Evolutionary conservation across 2,797 vertebrate genomes (phyloP).

Genomic region (Lerista edwardsae): DNA sequence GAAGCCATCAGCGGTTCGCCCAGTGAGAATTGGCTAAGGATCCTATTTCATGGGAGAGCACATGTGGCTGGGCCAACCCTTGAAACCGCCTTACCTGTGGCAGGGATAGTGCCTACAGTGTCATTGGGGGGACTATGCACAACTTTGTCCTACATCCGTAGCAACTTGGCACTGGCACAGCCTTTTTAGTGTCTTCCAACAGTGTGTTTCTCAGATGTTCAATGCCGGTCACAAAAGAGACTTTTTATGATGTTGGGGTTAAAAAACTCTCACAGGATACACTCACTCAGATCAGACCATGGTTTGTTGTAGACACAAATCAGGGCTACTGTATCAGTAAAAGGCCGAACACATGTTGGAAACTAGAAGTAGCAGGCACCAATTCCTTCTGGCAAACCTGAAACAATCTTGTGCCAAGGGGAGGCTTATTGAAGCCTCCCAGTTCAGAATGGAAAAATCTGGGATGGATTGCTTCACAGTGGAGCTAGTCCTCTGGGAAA

Average conservation of each 20-base stretch:
- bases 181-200: background rate
- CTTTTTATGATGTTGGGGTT: background rate
- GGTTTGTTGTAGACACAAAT: conserved; percentile 12
- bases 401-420: background rate
- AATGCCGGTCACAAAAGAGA: background rate
- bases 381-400: background rate
- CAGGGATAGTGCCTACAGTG: too few species aligned
- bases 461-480: background rate
- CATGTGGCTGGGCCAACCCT: too few species aligned
- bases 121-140: too few species aligned
- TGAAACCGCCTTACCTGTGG: too few species aligned
- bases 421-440: background rate
- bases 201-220: background rate
- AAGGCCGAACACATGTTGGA: conserved; percentile 3
- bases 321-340: background rate
- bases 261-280: background rate
- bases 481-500: background rate
- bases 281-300: conserved; percentile 1
- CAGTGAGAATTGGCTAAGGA: too few species aligned
- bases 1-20: too few species aligned
- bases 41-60: too few species aligned
- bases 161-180: too few species aligned
- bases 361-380: background rate
- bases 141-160: too few species aligned
- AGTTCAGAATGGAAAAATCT: background rate